A percentile compares a stretch with the other conserved stretches of the same genome.
phyloP scores from a whole-genome alignment of 2,888 invertebrate genomes.

The Chydorus sphaericus region DNA sequence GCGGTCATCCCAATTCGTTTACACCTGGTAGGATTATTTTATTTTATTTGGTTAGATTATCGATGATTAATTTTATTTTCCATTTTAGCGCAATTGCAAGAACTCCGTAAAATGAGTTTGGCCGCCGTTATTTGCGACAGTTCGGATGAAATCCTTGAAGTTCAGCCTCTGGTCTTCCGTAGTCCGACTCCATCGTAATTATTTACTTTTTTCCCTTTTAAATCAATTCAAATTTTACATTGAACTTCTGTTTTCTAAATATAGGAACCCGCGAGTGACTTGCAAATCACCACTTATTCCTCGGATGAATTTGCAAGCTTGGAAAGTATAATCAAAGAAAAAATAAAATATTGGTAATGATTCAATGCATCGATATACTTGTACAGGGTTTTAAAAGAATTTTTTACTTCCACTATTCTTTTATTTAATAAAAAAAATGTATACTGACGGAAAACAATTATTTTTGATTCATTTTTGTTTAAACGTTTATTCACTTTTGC shows the following conservation, averaged over 20 bases:
- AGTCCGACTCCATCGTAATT: slow-evolving; percentile 27
- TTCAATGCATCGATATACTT: too few relatives aligned
- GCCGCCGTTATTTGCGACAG: slow-evolving; percentile 63
- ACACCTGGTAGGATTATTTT: slow-evolving; percentile 20
- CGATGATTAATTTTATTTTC: background rate
- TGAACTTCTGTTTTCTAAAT: slow-evolving; percentile 19
- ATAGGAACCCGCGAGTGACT: slow-evolving; percentile 47
- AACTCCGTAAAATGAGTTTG: slow-evolving; percentile 43
- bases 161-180: slow-evolving; percentile 56
- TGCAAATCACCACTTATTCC: slow-evolving; percentile 41
- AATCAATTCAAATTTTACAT: background rate
- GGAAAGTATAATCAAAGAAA: slow-evolving; percentile 39
- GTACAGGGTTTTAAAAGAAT: too few relatives aligned
- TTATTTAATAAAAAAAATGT: too few relatives aligned
- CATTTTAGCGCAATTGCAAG: slow-evolving; percentile 14
- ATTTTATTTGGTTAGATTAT: background rate
- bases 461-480: too few relatives aligned
- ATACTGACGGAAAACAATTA: too few relatives aligned
- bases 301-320: slow-evolving; percentile 39
- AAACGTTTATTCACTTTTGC: too few relatives aligned
- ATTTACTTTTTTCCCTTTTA: background rate
- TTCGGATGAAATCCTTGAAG: slow-evolving; percentile 45
- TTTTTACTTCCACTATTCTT: too few relatives aligned
- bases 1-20: slow-evolving; percentile 21
- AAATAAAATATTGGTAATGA: too few relatives aligned